phyloP scores from a whole-genome alignment of 1,140 invertebrate genomes.

The Cataglyphis hispanica region DNA sequence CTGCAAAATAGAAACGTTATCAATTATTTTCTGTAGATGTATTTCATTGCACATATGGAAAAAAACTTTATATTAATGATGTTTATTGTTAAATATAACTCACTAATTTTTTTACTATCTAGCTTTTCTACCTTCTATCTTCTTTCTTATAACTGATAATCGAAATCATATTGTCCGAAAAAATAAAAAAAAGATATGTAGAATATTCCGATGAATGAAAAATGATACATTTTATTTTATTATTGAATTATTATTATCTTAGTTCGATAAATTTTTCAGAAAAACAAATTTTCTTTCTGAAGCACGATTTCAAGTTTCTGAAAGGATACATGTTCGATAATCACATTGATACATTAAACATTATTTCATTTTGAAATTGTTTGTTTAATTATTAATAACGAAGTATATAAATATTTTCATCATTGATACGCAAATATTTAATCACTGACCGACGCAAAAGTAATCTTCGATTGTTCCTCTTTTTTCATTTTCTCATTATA shows the following conservation, averaged over 20 bases:
- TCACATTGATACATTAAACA: neutral
- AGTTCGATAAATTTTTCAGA: neutral
- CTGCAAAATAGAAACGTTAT: too few relatives aligned
- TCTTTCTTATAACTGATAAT: too few relatives aligned
- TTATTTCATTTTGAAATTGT: slow-evolving; percentile 11
- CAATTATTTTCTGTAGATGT: too few relatives aligned
- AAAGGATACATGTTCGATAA: neutral
- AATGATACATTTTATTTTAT: neutral
- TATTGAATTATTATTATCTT: slow-evolving; percentile 17
- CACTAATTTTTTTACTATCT: neutral
- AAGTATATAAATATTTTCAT: neutral
- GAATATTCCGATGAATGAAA: neutral
- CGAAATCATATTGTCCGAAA: neutral
- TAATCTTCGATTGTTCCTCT: neutral
- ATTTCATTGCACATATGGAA: neutral
- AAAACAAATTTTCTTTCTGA: neutral
- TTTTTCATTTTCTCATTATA: neutral
- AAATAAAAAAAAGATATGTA: neutral
- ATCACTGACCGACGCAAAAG: neutral
- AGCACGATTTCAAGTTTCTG: slow-evolving; percentile 9
- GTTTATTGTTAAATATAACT: neutral
- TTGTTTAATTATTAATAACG: neutral
- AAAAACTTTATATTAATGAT: neutral
- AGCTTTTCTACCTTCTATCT: neutral
- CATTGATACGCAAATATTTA: neutral